Base-by-base conservation (phyloP, 1,140 invertebrate genomes). In the Physella acuta region DNA sequence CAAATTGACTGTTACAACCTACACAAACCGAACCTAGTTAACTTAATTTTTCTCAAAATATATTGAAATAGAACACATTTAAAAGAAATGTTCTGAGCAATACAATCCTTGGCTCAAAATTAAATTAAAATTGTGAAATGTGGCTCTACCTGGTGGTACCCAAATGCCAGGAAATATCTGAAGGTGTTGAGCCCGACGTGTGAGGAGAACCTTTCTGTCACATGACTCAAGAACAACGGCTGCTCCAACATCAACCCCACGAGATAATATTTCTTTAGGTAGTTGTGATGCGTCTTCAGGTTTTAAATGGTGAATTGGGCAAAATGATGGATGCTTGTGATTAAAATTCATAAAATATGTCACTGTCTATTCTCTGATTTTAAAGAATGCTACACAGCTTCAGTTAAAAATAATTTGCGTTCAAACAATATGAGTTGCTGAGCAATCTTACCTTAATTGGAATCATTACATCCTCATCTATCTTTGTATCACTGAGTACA, bases 81-180 rank as follows among this genome's bases (percentile, higher is more conserved):
- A n/a, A n/a, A n/a, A n/a, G n/a, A n/a, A n/a, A n/a, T n/a, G n/a
- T n/a, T n/a, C n/a, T n/a, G n/a, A n/a, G n/a, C n/a, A n/a, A n/a
- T n/a, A n/a, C n/a, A n/a, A n/a, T n/a, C n/a, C n/a, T n/a, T n/a
- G n/a, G n/a, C n/a, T n/a, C n/a, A n/a, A n/a, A n/a, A n/a, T n/a
- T n/a, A n/a, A n/a, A n/a, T n/a, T n/a, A 53, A 31, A 65, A 52
- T 11, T 11, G 4, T 28, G 31, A 31, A 52, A n/a, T 26, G 53
- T 5, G 8, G 30, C n/a, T 14, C 66, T 52, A 76, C 80, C 81
- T 72, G 85, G 85, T 63, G 85, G 84, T n/a, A 86, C 85, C 85
- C 85, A 87, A 11, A 82, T 71, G 3, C 82, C 79, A 16, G 85
- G 84, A 78, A 86, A 87, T 39, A 82, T 84, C 44, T 81, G 71